Base-by-base conservation (phyloP, 2,888 invertebrate species). In the Lepidochitona cinerea region DNA sequence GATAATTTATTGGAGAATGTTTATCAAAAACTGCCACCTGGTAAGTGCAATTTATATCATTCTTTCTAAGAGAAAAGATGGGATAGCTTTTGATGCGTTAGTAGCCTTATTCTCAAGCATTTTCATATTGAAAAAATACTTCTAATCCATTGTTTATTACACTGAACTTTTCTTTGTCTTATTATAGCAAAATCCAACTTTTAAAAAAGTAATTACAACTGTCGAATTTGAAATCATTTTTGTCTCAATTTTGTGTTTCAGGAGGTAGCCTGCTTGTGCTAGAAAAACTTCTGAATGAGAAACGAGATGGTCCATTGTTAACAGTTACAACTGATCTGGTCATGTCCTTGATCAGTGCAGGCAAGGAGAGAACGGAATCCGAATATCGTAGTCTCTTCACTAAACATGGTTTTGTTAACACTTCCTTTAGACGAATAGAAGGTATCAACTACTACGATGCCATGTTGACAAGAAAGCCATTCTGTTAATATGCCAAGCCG, bases 211-310 rank as follows among this genome's bases (percentile, higher is more conserved):
- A n/a, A n/a, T n/a, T n/a, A n/a, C n/a, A n/a, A n/a, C n/a, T n/a
- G n/a, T n/a, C n/a, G n/a, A n/a, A n/a, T n/a, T n/a, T n/a, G n/a
- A n/a, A n/a, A n/a, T n/a, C n/a, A n/a, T n/a, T n/a, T n/a, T n/a
- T n/a, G n/a, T n/a, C n/a, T n/a, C n/a, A n/a, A n/a, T n/a, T n/a
- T n/a, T n/a, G n/a, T n/a, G n/a, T 75, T 74, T 2, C 66, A 86
- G 86, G 86, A 70, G 86, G 86, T 9, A 81, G 80, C 66, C 54
- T 86, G 41, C 66, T 86, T 26, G 77, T 85, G 6, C 70, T 85
- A 72, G 86, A 86, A 73, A 85, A 85, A 68, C 73, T 80, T 18
- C 72, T 86, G n/a, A 79, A 79, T 67, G 85, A 83, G 7, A 72
- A 76, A n/a, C 81, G 83, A 68, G 77, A 75, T 41, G 81, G 81